A percentile compares a stretch with the other conserved stretches of the same genome.
phyloP scores from a whole-genome alignment of 1,140 invertebrate genomes.

The Holcopasites calliopsidis region DNA sequence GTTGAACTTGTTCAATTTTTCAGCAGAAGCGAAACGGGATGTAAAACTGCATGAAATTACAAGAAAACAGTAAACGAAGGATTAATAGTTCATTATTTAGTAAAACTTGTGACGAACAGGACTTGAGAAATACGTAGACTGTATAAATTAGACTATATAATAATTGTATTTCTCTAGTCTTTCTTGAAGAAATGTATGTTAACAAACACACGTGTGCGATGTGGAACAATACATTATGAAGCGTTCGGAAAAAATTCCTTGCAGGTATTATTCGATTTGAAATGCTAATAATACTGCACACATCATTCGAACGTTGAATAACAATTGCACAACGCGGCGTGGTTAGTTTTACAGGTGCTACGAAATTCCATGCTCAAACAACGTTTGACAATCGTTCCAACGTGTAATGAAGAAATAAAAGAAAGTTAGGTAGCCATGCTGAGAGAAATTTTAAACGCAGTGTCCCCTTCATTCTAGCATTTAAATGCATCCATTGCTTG shows the following conservation, averaged over 20 bases:
- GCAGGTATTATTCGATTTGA: conserved; percentile 38
- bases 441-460: neutral
- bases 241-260: conserved; percentile 33
- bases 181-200: no score
- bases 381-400: neutral
- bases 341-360: conserved; percentile 2
- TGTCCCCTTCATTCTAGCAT: no score
- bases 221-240: conserved; percentile 23
- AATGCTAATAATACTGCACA: conserved; percentile 36
- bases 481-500: no score
- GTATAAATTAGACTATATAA: neutral
- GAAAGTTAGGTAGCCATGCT: neutral
- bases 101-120: no score
- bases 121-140: no score
- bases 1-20: no score
- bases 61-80: no score
- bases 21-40: no score
- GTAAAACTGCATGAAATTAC: no score
- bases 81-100: no score
- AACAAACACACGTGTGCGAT: no score
- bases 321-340: neutral
- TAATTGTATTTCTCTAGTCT: no score
- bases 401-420: neutral
- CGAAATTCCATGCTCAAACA: neutral
- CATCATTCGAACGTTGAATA: conserved; percentile 18